Percentiles rank a stretch among this genome's conserved stretches.
These are phyloP conservation scores for Pangasius djambal DNA, from an alignment of 2,797 vertebrate genomes.

Conservation along the genomic window DNA sequence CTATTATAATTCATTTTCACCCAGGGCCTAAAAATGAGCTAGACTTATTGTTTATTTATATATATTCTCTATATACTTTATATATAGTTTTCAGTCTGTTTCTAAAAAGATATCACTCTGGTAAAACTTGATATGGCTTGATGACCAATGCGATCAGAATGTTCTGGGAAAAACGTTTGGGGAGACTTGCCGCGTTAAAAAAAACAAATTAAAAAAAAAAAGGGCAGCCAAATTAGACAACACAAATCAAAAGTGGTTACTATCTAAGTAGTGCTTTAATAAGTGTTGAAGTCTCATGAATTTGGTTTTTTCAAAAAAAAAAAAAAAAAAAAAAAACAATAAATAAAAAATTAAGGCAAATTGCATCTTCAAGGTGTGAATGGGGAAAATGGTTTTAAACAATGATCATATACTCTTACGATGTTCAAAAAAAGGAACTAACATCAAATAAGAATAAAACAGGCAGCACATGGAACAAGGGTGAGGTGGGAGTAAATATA, in stretches of 20 bases:
- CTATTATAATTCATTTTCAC: conserved; percentile 47
- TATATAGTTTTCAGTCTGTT: conserved; percentile 52
- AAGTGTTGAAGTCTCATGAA: conserved; percentile 31
- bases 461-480: conserved; percentile 15
- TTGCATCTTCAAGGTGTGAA: neutral
- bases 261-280: conserved; percentile 49
- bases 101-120: conserved; percentile 50
- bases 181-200: neutral
- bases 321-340: neutral
- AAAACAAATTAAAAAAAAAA: neutral
- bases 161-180: conserved; percentile 6
- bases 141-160: conserved; percentile 47
- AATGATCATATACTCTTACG: neutral
- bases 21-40: conserved; percentile 59
- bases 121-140: conserved; percentile 43
- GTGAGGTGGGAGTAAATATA: conserved; percentile 7
- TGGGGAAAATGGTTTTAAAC: conserved; percentile 1
- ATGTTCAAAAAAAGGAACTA: neutral
- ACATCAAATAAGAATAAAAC: conserved; percentile 19
- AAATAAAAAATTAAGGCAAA: neutral
- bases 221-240: neutral
- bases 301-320: conserved; percentile 22
- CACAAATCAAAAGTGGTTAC: neutral
- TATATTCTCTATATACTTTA: conserved; percentile 57
- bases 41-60: conserved; percentile 51